Percentiles rank a stretch among this genome's conserved stretches.
Conservation (phyloP, 2,888 invertebrate species). For the Acanthosepion pharaonis region DNA sequence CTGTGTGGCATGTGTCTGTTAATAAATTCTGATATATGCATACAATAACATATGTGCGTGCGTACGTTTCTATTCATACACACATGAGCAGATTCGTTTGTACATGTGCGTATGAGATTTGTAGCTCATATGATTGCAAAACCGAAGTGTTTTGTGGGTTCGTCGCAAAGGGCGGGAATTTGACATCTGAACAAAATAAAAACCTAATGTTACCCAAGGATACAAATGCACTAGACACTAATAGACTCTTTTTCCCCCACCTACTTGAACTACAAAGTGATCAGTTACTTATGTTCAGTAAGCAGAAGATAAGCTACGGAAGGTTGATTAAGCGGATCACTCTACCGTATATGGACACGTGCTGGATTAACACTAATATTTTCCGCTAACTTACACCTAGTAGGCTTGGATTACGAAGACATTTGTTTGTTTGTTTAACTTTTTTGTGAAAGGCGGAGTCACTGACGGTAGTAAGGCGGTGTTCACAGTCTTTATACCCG, state of each 20-base stretch:
- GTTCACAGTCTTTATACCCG: neutral
- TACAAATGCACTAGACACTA: neutral
- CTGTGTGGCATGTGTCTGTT: no score
- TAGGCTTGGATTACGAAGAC: neutral
- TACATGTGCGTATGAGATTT: neutral
- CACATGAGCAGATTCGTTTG: no score
- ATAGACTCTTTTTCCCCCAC: neutral
- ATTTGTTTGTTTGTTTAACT: neutral
- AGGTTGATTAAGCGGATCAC: neutral
- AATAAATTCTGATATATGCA: no score
- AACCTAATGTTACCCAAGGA: neutral
- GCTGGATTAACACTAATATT: neutral
- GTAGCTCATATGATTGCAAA: neutral
- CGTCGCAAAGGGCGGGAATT: slow-evolving; percentile 13
- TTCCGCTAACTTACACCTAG: neutral
- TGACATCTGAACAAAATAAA: neutral
- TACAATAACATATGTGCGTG: no score
- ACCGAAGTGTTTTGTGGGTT: neutral
- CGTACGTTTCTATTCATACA: no score
- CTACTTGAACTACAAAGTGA: neutral
- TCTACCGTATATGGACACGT: slow-evolving; percentile 33
- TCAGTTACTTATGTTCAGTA: slow-evolving; percentile 8
- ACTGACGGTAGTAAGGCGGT: neutral
- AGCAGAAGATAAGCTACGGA: neutral
- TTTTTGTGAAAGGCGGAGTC: neutral